Evolutionary conservation across 2,113 vertebrate genomes (phyloP).

Genomic region (Pelvicachromis taeniatus): DNA sequence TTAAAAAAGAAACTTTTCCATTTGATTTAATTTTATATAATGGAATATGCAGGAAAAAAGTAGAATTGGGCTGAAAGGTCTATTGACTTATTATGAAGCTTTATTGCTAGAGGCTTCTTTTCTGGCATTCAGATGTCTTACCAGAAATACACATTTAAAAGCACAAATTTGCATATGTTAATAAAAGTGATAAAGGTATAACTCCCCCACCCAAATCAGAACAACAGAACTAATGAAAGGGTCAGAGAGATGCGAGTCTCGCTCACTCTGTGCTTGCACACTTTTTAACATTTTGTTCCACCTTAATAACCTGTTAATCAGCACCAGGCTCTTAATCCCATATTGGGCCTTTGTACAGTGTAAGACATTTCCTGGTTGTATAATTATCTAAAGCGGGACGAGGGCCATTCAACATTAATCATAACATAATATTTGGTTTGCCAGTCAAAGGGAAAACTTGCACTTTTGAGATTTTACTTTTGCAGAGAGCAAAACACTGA

Average conservation of each 20-base stretch:
- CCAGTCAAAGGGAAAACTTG: background rate
- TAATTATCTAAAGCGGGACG: background rate
- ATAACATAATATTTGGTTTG: background rate
- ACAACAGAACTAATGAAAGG: background rate
- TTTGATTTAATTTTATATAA: too few relatives aligned
- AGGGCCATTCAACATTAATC: background rate
- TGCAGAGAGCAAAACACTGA: background rate
- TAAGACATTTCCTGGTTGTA: background rate
- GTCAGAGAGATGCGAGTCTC: background rate
- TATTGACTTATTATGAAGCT: too few relatives aligned
- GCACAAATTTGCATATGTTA: background rate
- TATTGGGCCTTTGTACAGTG: background rate
- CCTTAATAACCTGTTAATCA: background rate
- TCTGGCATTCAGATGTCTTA: background rate
- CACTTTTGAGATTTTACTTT: background rate
- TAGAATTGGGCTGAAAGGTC: too few relatives aligned
- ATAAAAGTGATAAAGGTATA: background rate
- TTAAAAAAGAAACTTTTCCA: too few relatives aligned
- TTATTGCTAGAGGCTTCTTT: background rate
- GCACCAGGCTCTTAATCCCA: background rate
- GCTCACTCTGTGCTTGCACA: background rate
- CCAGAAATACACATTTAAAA: background rate
- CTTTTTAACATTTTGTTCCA: background rate
- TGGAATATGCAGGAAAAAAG: too few relatives aligned
- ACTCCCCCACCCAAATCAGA: background rate